Evolutionary conservation across 2,888 invertebrate genomes (phyloP).

Genomic region (Ophonus ardosiacus): DNA sequence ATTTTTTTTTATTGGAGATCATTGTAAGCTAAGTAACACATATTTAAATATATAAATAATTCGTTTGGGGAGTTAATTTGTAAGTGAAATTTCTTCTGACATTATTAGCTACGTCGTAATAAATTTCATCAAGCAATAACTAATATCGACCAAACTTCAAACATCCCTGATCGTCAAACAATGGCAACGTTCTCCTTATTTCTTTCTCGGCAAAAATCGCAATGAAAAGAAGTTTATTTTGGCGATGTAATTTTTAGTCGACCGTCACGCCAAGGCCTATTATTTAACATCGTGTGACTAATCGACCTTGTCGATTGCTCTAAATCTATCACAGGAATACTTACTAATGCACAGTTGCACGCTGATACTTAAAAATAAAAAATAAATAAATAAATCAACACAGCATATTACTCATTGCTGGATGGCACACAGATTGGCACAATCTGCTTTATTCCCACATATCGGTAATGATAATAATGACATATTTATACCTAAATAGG

Average conservation of each 20-base stretch:
- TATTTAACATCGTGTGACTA: conserved; percentile 61
- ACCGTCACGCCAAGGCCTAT: conserved; percentile 37
- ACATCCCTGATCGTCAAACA: conserved; percentile 24
- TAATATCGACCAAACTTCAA: conserved; percentile 36
- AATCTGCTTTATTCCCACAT: too few species aligned
- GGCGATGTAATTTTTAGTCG: conserved; percentile 32
- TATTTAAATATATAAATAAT: not conserved
- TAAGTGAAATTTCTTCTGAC: not conserved
- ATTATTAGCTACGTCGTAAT: not conserved
- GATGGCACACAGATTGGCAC: too few species aligned
- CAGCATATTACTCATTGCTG: too few species aligned
- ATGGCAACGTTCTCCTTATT: conserved; percentile 16
- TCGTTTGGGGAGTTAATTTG: not conserved
- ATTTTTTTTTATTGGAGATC: not conserved
- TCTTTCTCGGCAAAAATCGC: conserved; percentile 17
- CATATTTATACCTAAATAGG: too few species aligned
- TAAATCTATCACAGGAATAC: conserved; percentile 58
- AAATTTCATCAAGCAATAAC: conserved; percentile 14
- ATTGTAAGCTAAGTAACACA: not conserved
- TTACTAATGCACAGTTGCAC: not conserved
- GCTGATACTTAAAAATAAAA: not conserved
- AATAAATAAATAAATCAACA: too few species aligned
- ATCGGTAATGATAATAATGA: too few species aligned
- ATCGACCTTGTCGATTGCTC: conserved; percentile 58
- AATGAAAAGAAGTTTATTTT: conserved; percentile 55